Evolutionary conservation across 2,797 vertebrate genomes (phyloP).

Genomic region (Catostomus latipinnis): DNA sequence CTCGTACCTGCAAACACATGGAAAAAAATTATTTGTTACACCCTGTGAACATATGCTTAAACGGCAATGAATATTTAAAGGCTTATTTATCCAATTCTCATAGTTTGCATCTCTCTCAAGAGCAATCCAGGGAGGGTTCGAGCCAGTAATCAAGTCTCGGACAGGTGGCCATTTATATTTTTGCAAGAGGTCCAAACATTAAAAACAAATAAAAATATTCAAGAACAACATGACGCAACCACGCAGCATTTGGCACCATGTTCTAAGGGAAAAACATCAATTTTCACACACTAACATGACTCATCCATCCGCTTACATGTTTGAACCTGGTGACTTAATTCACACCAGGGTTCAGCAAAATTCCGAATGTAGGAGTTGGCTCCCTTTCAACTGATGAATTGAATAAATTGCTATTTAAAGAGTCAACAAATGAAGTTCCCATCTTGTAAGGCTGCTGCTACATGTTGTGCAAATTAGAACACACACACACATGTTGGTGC

Average conservation of each 20-base stretch:
- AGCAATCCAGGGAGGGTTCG: background rate
- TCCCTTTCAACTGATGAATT: too few relatives aligned
- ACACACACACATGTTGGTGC: too few relatives aligned
- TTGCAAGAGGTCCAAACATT: background rate
- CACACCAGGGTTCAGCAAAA: too few relatives aligned
- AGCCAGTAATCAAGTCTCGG: background rate
- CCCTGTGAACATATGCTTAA: background rate
- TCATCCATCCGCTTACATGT: background rate
- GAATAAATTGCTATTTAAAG: too few relatives aligned
- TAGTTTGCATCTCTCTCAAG: background rate
- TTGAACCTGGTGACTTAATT: background rate
- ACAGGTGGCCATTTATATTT: constrained; percentile 8
- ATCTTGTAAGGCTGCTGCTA: too few relatives aligned
- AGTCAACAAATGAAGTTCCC: too few relatives aligned
- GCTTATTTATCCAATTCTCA: background rate
- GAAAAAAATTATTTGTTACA: background rate
- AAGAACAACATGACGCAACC: too few relatives aligned
- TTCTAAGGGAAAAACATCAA: background rate
- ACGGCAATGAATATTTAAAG: too few relatives aligned
- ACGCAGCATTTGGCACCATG: too few relatives aligned
- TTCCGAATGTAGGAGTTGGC: too few relatives aligned
- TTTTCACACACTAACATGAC: background rate
- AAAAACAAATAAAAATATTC: too few relatives aligned
- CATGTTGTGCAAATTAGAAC: too few relatives aligned
- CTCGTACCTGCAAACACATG: constrained; percentile 82